Evolutionary conservation across 2,888 invertebrate genomes (phyloP).

Genomic region (Clusia tigrina): DNA sequence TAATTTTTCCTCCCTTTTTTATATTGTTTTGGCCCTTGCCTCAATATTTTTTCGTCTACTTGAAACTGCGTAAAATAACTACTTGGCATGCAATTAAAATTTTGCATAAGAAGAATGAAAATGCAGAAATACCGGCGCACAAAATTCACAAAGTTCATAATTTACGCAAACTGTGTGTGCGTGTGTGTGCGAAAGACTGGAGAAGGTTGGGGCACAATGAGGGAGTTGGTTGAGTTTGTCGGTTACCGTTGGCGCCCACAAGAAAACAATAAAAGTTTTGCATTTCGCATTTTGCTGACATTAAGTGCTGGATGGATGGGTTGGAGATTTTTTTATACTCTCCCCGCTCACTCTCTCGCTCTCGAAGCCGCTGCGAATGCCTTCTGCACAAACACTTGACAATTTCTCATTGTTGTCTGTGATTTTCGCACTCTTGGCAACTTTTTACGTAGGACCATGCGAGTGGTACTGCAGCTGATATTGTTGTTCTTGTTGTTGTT

Average conservation of each 20-base stretch:
- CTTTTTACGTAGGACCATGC: too few species aligned
- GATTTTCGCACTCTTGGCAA: not conserved
- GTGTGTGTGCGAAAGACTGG: not conserved
- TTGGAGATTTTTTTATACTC: not conserved
- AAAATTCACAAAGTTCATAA: conserved; percentile 17
- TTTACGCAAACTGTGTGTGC: not conserved
- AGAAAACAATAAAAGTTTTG: conserved; percentile 18
- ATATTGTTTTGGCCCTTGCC: too few species aligned
- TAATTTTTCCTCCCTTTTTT: too few species aligned
- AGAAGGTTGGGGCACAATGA: not conserved
- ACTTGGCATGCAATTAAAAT: conserved; percentile 20
- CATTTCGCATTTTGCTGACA: conserved; percentile 15
- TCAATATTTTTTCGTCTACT: too few species aligned
- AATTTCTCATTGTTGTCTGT: not conserved
- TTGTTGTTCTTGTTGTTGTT: conserved; percentile 22
- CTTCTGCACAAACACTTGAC: not conserved
- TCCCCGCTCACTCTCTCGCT: not conserved
- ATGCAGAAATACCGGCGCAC: not conserved
- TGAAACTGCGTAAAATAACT: conserved; percentile 13
- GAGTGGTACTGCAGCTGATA: too few species aligned
- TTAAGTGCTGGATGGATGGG: not conserved
- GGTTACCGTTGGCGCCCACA: not conserved
- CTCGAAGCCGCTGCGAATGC: too few species aligned
- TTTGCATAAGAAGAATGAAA: not conserved
- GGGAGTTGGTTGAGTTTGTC: too few species aligned